Percentiles rank a stretch among this genome's conserved stretches.
Conservation (phyloP, 2,113 vertebrate genomes). For the Amblyopsis rosae region DNA sequence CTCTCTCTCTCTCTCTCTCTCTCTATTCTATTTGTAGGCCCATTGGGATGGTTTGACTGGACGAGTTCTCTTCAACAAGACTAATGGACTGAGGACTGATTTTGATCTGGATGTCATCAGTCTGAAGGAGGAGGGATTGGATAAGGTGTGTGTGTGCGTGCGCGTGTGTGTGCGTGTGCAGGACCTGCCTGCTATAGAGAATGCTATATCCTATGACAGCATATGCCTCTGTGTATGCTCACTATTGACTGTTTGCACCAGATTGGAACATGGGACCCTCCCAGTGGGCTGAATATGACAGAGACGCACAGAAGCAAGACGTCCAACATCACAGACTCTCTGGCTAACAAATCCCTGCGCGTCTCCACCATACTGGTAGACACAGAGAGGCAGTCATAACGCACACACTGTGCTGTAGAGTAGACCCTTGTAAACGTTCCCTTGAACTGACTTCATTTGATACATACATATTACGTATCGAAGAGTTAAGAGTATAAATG, state of each 20-base stretch:
- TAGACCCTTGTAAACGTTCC: no score
- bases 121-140: conserved; percentile 95
- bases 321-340: conserved; percentile 92
- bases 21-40: conserved; percentile 74
- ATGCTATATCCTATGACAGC: neutral
- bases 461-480: no score
- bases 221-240: conserved; percentile 21
- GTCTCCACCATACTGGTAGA: conserved; percentile 97
- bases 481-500: no score
- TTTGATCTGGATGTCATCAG: conserved; percentile 98
- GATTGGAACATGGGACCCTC: conserved; percentile 98
- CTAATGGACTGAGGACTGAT: conserved; percentile 94
- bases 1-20: neutral
- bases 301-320: conserved; percentile 94
- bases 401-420: neutral
- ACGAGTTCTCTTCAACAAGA: conserved; percentile 96
- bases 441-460: no score
- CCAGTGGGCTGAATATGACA: conserved; percentile 95
- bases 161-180: neutral
- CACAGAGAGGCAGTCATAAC: neutral
- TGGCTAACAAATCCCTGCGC: conserved; percentile 93
- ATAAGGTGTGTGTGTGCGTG: conserved; percentile 81
- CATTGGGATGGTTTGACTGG: conserved; percentile 98
- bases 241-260: conserved; percentile 51
- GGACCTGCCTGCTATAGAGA: neutral